Conservation (phyloP, 2,113 vertebrate species). For the Microcebus ravelobensis region DNA sequence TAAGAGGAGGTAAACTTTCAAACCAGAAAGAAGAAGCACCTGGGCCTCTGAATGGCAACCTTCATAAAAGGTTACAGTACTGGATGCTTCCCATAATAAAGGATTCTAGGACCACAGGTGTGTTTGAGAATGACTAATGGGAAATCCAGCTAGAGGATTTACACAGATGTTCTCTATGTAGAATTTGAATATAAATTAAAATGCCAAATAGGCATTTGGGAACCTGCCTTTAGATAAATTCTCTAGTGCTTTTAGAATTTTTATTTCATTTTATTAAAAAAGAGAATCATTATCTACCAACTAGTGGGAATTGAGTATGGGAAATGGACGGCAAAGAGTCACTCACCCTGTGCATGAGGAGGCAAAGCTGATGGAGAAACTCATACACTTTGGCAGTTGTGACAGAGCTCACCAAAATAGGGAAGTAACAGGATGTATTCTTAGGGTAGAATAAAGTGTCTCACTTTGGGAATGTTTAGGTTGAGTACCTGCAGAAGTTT, state of each 20-base stretch:
- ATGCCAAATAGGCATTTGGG: conserved; percentile 59
- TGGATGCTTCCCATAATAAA: background rate
- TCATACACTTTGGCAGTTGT: background rate
- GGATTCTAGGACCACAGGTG: background rate
- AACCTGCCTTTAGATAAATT: conserved; percentile 61
- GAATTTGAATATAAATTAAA: conserved; percentile 53
- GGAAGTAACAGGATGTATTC: background rate
- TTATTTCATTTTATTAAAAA: conserved; percentile 76
- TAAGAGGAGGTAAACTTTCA: conserved; percentile 67
- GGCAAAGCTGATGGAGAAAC: background rate
- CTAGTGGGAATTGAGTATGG: background rate
- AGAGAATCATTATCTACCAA: conserved; percentile 63
- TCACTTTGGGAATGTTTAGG: background rate
- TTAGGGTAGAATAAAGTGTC: background rate
- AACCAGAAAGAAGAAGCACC: conserved; percentile 62
- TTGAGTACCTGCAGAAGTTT: background rate
- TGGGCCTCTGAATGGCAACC: conserved; percentile 62
- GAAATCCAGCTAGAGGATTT: conserved; percentile 38
- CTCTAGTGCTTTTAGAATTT: conserved; percentile 66
- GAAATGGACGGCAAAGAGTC: too few species aligned
- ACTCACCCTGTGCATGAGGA: background rate
- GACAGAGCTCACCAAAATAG: background rate
- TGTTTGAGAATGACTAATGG: conserved; percentile 25
- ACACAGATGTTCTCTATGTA: conserved; percentile 53
- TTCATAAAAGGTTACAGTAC: conserved; percentile 27